Evolutionary conservation across 1,140 invertebrate species (phyloP), one percentile per base, ranked within the genome.

Genomic region (Drosophila novamexicana): DNA sequence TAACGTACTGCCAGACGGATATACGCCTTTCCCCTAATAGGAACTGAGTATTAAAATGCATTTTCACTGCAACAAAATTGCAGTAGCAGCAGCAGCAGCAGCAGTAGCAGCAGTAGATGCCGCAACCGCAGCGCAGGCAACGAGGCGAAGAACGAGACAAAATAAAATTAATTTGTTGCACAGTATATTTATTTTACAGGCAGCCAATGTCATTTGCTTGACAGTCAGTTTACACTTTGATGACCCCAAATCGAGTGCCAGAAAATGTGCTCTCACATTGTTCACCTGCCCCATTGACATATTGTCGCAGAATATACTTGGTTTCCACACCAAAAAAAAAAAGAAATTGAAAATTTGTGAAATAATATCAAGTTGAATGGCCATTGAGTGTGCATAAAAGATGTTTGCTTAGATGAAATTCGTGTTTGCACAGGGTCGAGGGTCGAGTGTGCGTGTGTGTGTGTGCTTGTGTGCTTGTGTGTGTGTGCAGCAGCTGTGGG

Each of bases 291-390:
- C 12, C n/a, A 32, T 16, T 57, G 54, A 57, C 54, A 57, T n/a
- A 57, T 39, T 57, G 54, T 12, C 22, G 40, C 22, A 36, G 34
- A 47, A 32, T 10, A 16, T 9, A 47, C 29, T 59, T 16, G 6
- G 57, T 39, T 50, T 22, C 37, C 10, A 12, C 36, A 5, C 67
- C 39, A 29, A 5, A 29, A 29, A 29, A 29, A 18, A 18, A 3
- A 4, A 22, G 2, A 22, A 22, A 85, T 82, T 79, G 57, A 88
- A 79, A 81, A 34, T 82, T 88, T 68, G 59, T 66, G 63, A 84
- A 85, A 85, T 85, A 77, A 85, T 81, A 78, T 81, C 69, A 71
- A 75, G 77, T 88, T 86, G 82, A 79, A 79, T 88, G 82, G 79
- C 68, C 68, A 77, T 86, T 86, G 61, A 83, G 79, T 63, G 61